Evolutionary conservation across 2,888 invertebrate genomes (phyloP).

Genomic region (Abrostola triplasia): DNA sequence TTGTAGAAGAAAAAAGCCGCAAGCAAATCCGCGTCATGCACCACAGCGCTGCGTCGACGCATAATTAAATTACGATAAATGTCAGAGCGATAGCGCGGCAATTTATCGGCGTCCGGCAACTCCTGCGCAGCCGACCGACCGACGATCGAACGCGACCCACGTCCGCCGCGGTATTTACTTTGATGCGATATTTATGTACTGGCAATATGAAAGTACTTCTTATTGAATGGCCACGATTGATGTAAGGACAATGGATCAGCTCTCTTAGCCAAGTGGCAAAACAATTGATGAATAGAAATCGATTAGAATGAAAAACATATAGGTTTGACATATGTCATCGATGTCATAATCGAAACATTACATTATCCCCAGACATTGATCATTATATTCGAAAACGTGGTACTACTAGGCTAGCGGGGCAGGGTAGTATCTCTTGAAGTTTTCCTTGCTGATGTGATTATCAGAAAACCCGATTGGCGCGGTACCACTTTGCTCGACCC

Average conservation of each 20-base stretch:
- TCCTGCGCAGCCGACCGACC: slow-evolving; percentile 39
- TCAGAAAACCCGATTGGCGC: too few species aligned
- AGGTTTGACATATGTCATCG: too few species aligned
- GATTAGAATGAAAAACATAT: too few species aligned
- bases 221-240: background rate
- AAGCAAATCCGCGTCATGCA: slow-evolving; percentile 43
- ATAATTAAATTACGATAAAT: slow-evolving; percentile 80
- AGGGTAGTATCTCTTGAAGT: too few species aligned
- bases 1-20: slow-evolving; percentile 16
- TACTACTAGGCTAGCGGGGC: too few species aligned
- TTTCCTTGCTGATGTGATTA: too few species aligned
- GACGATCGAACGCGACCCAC: slow-evolving; percentile 36
- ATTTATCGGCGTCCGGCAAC: slow-evolving; percentile 63
- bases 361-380: too few species aligned
- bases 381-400: too few species aligned
- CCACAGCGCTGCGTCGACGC: slow-evolving; percentile 50
- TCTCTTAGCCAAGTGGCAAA: too few species aligned
- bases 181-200: slow-evolving; percentile 45
- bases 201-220: slow-evolving; percentile 10
- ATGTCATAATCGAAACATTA: too few species aligned
- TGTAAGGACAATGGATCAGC: background rate
- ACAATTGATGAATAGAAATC: too few species aligned
- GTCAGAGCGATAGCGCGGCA: slow-evolving; percentile 67
- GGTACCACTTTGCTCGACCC: too few species aligned
- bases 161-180: slow-evolving; percentile 51